Evolutionary conservation across 2,113 vertebrate species (phyloP).

Genomic region (Thunnus thynnus): DNA sequence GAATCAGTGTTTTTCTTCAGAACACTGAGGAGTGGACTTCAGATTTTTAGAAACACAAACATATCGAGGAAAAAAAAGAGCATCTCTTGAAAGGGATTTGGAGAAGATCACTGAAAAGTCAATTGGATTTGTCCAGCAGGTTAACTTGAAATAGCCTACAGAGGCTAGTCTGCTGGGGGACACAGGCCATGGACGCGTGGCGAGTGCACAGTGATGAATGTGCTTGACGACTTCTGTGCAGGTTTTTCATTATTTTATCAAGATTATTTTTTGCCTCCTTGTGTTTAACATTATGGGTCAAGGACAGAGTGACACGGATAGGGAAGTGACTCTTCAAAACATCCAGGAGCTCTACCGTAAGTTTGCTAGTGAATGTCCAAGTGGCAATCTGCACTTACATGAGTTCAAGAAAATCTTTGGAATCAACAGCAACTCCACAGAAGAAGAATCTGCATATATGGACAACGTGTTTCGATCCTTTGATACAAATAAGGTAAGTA

Average conservation of each 20-base stretch:
- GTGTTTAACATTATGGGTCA: constrained; percentile 81
- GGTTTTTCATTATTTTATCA: background rate
- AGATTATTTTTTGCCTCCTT: background rate
- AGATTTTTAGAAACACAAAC: background rate
- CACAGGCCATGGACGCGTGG: background rate
- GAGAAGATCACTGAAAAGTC: background rate
- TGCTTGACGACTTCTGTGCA: background rate
- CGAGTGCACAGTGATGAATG: background rate
- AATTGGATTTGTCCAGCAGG: constrained; percentile 32
- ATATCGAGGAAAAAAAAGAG: background rate
- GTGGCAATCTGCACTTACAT: constrained; percentile 87
- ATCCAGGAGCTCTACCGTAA: constrained; percentile 90
- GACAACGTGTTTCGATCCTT: constrained; percentile 88
- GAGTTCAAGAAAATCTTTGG: constrained; percentile 90
- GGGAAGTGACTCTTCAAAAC: constrained; percentile 83
- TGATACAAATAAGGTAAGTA: constrained; percentile 86
- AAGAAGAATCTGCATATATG: constrained; percentile 82
- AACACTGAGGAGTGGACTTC: background rate
- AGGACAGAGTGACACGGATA: constrained; percentile 62
- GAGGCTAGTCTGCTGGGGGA: rapidly evolving
- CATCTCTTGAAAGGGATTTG: background rate
- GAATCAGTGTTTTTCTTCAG: background rate
- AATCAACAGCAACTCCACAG: constrained; percentile 77
- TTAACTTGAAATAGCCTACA: background rate
- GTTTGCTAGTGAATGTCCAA: constrained; percentile 89